A percentile compares a stretch with the other conserved stretches of the same genome.
Evolutionary conservation across 2,797 vertebrate genomes (phyloP).

Genomic region (Spinus olivaceus): DNA sequence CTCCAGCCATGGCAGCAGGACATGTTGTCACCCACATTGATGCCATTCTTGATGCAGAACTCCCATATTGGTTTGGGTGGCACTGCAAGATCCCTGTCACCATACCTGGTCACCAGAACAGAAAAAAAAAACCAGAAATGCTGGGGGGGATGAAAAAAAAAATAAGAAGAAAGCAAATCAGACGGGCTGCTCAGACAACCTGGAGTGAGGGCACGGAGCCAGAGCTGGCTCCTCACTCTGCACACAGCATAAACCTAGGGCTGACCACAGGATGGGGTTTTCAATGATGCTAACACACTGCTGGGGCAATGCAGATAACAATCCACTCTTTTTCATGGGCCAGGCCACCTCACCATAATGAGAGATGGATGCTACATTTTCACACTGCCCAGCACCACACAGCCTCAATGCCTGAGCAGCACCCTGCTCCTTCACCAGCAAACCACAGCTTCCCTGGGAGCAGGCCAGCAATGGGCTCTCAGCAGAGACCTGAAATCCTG

Average conservation of each 20-base stretch:
- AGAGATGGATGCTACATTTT: background rate
- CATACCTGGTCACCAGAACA: background rate
- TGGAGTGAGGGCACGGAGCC: background rate
- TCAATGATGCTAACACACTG: background rate
- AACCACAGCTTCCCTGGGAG: background rate
- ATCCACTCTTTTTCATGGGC: background rate
- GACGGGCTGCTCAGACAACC: background rate
- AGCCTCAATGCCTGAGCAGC: rapidly evolving
- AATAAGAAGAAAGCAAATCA: background rate
- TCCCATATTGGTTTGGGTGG: background rate
- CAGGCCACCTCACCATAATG: background rate
- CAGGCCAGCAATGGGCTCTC: background rate
- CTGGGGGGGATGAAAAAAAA: rapidly evolving
- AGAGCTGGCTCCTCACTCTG: background rate
- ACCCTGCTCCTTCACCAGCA: background rate
- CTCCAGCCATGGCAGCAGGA: background rate
- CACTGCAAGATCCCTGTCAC: background rate
- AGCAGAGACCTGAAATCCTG: background rate
- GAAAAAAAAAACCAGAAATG: background rate
- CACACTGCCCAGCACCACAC: rapidly evolving
- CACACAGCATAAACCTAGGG: background rate
- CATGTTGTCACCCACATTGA: rapidly evolving
- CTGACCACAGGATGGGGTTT: background rate
- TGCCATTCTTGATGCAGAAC: background rate
- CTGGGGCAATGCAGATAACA: background rate